Base-by-base conservation (phyloP, 2,888 invertebrate species). In the Archips crataeganus region DNA sequence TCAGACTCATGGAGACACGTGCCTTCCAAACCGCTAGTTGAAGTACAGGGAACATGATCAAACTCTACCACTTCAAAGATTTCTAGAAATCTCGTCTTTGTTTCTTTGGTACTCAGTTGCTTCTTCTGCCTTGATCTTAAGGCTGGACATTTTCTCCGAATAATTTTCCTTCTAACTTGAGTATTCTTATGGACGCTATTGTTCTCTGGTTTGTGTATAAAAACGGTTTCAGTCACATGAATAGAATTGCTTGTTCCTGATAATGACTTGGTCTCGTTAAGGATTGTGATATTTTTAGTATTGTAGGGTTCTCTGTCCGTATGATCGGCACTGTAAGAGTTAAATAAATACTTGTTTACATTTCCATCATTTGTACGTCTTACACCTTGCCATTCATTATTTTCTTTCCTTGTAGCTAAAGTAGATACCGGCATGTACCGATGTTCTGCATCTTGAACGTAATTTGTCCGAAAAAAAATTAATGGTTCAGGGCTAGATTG, bases 11-110 rank as follows among this genome's bases (percentile, higher is more conserved):
- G 96, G 79, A 96, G 95, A 83, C 98, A 98, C 36, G 95, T 95
- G 0, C 97, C 98, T 82, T 96, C 96, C 79, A 97, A 93, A 5
- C 96, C 93, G 78, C 89, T 94, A 42, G 89, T 93, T 0, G 95
- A 94, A 13, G 85, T 85, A 83, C 97, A 97, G 34, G 95, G 87
- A 1, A 93, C 95, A 82, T 97, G 97, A 65, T 96, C 94, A 84
- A 97, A 97, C 82, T 96, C 95, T 6, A 97, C 95, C 9, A 97
- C 95, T 76, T 97, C 96, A 79, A 97, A 97, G 9, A 97, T 91
- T 84, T 96, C 96, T 61, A 97, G 90, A 81, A 97, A 96, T 54
- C 94, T 84, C 36, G 82, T 78, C 60, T 79, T 86, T 34, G 70
- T 76, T 65, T 77, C 71, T 36, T 78, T 79, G n/a, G 59, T 67